These are phyloP conservation scores for Drosophila trichaetosa DNA, from an alignment of 2,888 invertebrate species.

Conservation along the genomic window DNA sequence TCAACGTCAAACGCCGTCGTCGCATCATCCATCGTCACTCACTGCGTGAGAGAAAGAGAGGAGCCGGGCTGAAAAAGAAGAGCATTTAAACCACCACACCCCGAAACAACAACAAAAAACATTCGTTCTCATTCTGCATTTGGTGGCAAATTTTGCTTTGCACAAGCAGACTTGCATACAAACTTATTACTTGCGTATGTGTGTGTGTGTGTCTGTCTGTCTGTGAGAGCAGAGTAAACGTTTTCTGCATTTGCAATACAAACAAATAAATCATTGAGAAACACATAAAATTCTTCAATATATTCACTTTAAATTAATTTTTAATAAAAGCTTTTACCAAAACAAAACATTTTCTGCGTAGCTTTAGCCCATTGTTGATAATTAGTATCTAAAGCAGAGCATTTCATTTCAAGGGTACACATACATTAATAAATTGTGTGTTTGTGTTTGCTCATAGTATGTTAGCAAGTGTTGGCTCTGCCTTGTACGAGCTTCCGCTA, in stretches of 20 bases:
- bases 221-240: neutral
- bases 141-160: neutral
- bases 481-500: constrained; percentile 23
- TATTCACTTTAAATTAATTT: neutral
- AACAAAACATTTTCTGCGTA: neutral
- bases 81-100: constrained; percentile 25
- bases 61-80: neutral
- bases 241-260: neutral
- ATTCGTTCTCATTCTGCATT: constrained; percentile 2
- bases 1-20: constrained; percentile 19
- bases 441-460: constrained; percentile 27
- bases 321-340: neutral
- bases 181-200: neutral
- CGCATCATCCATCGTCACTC: constrained; percentile 13
- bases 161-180: neutral
- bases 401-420: constrained; percentile 22
- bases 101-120: constrained; percentile 1
- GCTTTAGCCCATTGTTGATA: neutral
- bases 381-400: neutral
- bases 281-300: neutral
- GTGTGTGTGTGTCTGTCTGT: neutral
- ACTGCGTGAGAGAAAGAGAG: neutral
- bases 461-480: constrained; percentile 26
- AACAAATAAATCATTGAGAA: neutral
- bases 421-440: neutral